These are phyloP conservation scores for Lepisosteus osseus DNA, from an alignment of 2,113 vertebrate species.

Conservation along the genomic window DNA sequence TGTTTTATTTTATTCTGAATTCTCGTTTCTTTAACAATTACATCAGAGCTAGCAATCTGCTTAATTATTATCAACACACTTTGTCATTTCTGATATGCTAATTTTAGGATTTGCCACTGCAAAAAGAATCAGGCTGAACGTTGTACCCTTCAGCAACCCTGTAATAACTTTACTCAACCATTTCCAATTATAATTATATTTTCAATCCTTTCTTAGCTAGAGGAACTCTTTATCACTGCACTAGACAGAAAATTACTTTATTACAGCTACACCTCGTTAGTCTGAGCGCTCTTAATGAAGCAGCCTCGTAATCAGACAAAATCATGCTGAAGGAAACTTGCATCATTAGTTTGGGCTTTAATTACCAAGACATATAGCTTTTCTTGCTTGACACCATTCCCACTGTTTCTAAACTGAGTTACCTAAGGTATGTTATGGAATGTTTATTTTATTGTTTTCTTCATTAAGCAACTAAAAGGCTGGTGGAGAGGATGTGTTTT, in stretches of 20 bases:
- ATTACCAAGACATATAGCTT: conserved; percentile 97
- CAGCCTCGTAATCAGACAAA: conserved; percentile 98
- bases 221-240: conserved; percentile 95
- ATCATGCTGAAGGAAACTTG: conserved; percentile 98
- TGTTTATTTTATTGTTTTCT: conserved; percentile 78
- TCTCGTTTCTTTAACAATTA: conserved; percentile 59
- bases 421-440: conserved; percentile 68
- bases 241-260: conserved; percentile 98
- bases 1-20: conserved; percentile 69
- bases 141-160: conserved; percentile 84
- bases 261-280: conserved; percentile 99
- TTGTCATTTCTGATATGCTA: conserved; percentile 68
- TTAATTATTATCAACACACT: conserved; percentile 68
- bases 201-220: conserved; percentile 86
- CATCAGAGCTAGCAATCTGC: conserved; percentile 60
- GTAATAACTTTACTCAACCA: conserved; percentile 91
- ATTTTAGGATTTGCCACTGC: conserved; percentile 75
- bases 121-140: conserved; percentile 78
- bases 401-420: conserved; percentile 76
- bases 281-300: conserved; percentile 99
- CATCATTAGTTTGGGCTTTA: conserved; percentile 98
- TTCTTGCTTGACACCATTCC: conserved; percentile 79
- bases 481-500: conserved; percentile 7
- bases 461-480: conserved; percentile 65
- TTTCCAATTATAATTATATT: conserved; percentile 94